phyloP scores from a whole-genome alignment of 2,113 vertebrate genomes.

The Coptodon rendalli region DNA sequence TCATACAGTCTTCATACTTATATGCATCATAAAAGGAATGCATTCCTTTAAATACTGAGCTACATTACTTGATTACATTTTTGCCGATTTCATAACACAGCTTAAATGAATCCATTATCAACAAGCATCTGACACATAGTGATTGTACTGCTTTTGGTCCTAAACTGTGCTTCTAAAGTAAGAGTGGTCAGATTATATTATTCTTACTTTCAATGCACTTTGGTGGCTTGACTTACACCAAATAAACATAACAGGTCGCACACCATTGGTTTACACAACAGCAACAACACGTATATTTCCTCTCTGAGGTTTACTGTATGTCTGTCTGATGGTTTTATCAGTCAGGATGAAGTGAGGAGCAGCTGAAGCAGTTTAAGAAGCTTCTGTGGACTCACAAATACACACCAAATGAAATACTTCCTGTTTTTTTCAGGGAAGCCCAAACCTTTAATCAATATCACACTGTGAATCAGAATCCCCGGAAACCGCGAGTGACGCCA shows the following conservation, averaged over 20 bases:
- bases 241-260: neutral
- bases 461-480: conserved; percentile 4
- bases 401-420: neutral
- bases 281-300: neutral
- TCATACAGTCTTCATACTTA: neutral
- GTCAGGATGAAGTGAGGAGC: neutral
- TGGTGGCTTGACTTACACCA: neutral
- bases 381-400: neutral
- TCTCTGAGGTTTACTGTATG: neutral
- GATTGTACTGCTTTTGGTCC: neutral
- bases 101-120: neutral
- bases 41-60: neutral
- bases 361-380: neutral
- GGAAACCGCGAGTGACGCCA: conserved; percentile 10
- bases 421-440: neutral
- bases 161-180: neutral
- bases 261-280: neutral
- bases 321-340: neutral
- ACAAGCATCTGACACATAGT: neutral
- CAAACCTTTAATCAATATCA: conserved; percentile 22
- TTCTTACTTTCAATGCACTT: neutral
- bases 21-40: neutral
- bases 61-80: neutral
- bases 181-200: neutral
- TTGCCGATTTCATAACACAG: neutral